Conservation (phyloP, 1,140 invertebrate species). For the Solenopsis fugax region DNA sequence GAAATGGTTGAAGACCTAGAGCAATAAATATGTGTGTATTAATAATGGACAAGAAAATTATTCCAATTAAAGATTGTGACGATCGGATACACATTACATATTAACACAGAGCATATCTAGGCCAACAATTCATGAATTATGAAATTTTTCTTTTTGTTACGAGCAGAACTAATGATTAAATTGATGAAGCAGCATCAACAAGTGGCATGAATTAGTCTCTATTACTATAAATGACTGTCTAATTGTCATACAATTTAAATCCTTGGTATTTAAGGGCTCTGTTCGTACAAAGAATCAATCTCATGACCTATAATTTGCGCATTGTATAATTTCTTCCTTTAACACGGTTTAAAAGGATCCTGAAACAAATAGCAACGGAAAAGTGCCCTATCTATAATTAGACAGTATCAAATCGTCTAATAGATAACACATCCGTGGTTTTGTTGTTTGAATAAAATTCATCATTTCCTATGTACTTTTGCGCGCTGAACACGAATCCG, state of each 20-base stretch:
- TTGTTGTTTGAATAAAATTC: too few relatives aligned
- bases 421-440: too few relatives aligned
- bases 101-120: conserved; percentile 23
- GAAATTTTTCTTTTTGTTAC: conserved; percentile 19
- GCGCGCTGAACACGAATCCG: too few relatives aligned
- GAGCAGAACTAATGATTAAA: not conserved
- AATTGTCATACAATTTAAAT: conserved; percentile 79
- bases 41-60: conserved; percentile 24
- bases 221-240: conserved; percentile 77
- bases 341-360: not conserved
- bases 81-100: conserved; percentile 1
- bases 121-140: conserved; percentile 27
- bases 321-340: not conserved
- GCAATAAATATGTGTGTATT: not conserved
- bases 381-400: too few relatives aligned
- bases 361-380: too few relatives aligned
- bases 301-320: conserved; percentile 8
- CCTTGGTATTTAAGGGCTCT: conserved; percentile 66
- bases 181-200: conserved; percentile 23
- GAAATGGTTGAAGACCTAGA: not conserved
- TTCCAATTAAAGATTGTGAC: not conserved
- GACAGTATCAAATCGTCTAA: too few relatives aligned
- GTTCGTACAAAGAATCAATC: conserved; percentile 60
- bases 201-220: conserved; percentile 75
- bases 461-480: too few relatives aligned